Percentiles rank a stretch among this genome's conserved stretches.
Conservation (phyloP, 2,113 vertebrate genomes). For the Syngnathus scovelli region DNA sequence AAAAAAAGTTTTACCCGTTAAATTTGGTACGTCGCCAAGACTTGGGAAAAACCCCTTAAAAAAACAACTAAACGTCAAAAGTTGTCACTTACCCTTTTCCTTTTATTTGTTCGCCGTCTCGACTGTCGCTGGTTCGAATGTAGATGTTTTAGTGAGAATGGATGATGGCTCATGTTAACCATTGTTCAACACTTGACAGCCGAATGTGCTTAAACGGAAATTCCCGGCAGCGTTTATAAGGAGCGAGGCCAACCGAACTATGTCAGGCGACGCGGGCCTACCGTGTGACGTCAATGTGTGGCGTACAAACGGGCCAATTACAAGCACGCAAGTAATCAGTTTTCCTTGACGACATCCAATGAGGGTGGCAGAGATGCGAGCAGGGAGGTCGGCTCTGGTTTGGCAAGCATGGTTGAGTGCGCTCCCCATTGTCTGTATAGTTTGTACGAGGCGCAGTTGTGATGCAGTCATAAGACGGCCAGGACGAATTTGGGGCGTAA, state of each 20-base stretch:
- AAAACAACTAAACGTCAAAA: neutral
- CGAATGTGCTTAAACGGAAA: slow-evolving; percentile 78
- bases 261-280: slow-evolving; percentile 26
- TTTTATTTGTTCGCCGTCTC: slow-evolving; percentile 75
- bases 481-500: slow-evolving; percentile 82
- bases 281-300: fast-evolving
- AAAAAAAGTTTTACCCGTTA: neutral
- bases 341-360: slow-evolving; percentile 78
- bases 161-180: slow-evolving; percentile 80
- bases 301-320: slow-evolving; percentile 27
- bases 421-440: slow-evolving; percentile 42
- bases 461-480: slow-evolving; percentile 81
- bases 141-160: slow-evolving; percentile 75
- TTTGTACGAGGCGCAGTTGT: slow-evolving; percentile 73
- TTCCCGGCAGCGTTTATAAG: slow-evolving; percentile 77
- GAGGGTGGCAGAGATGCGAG: fast-evolving
- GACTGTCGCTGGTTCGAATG: slow-evolving; percentile 73
- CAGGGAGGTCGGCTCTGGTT: slow-evolving; percentile 20
- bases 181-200: slow-evolving; percentile 77
- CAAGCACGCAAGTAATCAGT: slow-evolving; percentile 28
- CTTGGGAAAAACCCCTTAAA: neutral
- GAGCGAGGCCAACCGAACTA: slow-evolving; percentile 71
- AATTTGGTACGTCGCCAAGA: neutral
- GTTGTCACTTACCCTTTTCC: slow-evolving; percentile 72
- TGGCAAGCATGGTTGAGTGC: slow-evolving; percentile 44